Evolutionary conservation across 2,888 invertebrate genomes (phyloP).

Genomic region (Coelopa pilipes): DNA sequence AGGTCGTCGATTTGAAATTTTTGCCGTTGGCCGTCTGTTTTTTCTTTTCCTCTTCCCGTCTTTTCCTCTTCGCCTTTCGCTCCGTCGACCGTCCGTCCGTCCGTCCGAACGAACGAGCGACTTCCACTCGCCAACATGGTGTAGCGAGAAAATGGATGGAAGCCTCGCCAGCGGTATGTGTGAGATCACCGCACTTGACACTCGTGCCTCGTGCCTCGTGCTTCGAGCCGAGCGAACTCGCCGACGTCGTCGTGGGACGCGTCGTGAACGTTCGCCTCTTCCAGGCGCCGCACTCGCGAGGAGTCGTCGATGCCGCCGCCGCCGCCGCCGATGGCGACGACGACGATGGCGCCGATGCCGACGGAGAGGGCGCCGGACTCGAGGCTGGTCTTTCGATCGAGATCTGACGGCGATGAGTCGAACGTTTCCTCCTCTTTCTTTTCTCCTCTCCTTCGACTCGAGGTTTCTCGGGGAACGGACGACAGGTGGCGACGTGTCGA

Average conservation of each 20-base stretch:
- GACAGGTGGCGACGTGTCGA: no score
- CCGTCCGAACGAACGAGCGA: no score
- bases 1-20: not conserved
- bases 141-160: conserved; percentile 18
- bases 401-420: no score
- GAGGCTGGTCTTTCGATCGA: not conserved
- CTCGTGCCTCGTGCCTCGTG: conserved; percentile 31
- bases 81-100: conserved; percentile 19
- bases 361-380: not conserved
- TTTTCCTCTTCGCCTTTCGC: not conserved
- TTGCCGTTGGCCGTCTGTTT: not conserved
- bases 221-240: not conserved
- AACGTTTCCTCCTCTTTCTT: no score
- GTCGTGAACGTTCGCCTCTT: no score
- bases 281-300: no score
- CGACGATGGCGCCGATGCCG: not conserved
- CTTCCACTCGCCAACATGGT: conserved; percentile 37
- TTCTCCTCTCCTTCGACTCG: no score
- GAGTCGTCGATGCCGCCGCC: no score
- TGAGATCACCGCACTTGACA: conserved; percentile 37
- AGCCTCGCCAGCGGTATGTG: conserved; percentile 15
- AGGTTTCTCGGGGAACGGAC: no score
- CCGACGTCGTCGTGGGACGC: not conserved
- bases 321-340: not conserved
- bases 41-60: no score